Evolutionary conservation across 2,888 invertebrate genomes (phyloP).

Genomic region (Serrognathus titanus): DNA sequence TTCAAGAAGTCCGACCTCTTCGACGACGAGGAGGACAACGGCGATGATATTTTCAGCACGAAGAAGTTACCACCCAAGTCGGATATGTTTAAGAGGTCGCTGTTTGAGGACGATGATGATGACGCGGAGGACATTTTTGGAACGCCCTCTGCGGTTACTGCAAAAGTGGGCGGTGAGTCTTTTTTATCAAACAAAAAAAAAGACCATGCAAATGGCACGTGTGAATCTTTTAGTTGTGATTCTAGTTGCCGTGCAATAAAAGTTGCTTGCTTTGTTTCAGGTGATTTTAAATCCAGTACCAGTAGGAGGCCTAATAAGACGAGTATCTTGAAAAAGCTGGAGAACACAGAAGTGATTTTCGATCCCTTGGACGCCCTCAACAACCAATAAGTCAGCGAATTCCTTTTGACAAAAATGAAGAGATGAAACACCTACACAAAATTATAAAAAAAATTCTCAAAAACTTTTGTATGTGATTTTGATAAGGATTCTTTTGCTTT

Average conservation of each 20-base stretch:
- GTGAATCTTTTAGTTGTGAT: not conserved
- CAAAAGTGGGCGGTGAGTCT: slow-evolving; percentile 4
- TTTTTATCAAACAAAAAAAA: not conserved
- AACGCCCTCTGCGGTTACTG: not conserved
- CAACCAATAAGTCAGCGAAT: not conserved
- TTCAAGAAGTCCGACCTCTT: not conserved
- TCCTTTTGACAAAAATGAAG: too few relatives aligned
- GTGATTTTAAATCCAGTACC: slow-evolving; percentile 13
- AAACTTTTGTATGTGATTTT: too few relatives aligned
- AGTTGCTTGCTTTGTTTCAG: too few relatives aligned
- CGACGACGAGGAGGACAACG: slow-evolving; percentile 31
- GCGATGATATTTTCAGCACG: slow-evolving; percentile 30
- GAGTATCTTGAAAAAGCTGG: slow-evolving; percentile 33
- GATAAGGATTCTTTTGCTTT: too few relatives aligned
- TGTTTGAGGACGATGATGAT: slow-evolving; percentile 36
- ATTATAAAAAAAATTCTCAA: too few relatives aligned
- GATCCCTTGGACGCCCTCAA: slow-evolving; percentile 35
- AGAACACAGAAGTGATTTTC: slow-evolving; percentile 32
- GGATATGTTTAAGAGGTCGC: slow-evolving; percentile 26
- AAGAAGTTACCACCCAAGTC: slow-evolving; percentile 24
- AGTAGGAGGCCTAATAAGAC: slow-evolving; percentile 29
- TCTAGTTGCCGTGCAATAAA: not conserved
- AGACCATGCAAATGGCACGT: not conserved
- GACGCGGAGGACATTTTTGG: slow-evolving; percentile 25
- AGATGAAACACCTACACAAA: too few relatives aligned